Percentiles rank a stretch among this genome's conserved stretches.
Evolutionary conservation across 2,797 vertebrate species (phyloP).

Genomic region (Centropyge bicolor): DNA sequence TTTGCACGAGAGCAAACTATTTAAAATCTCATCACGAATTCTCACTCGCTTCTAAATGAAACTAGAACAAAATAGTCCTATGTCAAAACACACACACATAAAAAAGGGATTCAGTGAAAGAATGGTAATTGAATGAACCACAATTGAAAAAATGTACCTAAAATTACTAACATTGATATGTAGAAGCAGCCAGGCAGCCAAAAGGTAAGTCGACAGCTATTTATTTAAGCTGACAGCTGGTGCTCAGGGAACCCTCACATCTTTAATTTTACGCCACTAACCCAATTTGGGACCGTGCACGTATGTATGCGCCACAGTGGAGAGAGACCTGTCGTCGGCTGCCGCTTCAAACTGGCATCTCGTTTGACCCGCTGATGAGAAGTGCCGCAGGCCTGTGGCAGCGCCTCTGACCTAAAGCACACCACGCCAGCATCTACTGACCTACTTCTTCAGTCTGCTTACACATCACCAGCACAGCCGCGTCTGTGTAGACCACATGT

Average conservation of each 20-base stretch:
- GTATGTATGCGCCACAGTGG: slow-evolving; percentile 10
- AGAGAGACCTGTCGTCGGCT: slow-evolving; percentile 45
- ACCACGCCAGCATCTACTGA: slow-evolving; percentile 68
- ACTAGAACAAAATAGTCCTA: background rate
- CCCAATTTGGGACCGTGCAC: slow-evolving; percentile 27
- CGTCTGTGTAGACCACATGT: slow-evolving; percentile 44
- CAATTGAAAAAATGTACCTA: slow-evolving; percentile 10
- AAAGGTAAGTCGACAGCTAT: slow-evolving; percentile 40
- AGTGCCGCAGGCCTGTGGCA: slow-evolving; percentile 60
- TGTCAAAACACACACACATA: slow-evolving; percentile 10
- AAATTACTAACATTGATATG: slow-evolving; percentile 9
- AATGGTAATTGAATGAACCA: slow-evolving; percentile 17
- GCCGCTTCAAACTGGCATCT: slow-evolving; percentile 51
- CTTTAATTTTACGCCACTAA: slow-evolving; percentile 41
- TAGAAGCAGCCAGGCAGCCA: slow-evolving; percentile 24
- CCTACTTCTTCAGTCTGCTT: slow-evolving; percentile 75
- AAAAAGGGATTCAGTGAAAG: background rate
- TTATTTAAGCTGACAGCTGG: slow-evolving; percentile 48
- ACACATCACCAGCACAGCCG: slow-evolving; percentile 42
- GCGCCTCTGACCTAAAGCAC: slow-evolving; percentile 61
- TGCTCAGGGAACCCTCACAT: slow-evolving; percentile 34
- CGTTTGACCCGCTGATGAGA: slow-evolving; percentile 61
- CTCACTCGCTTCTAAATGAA: background rate
- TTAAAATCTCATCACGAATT: slow-evolving; percentile 4
- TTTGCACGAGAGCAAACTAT: background rate